Base-by-base conservation (phyloP, 2,888 invertebrate genomes). In the Chouioia cunea region DNA sequence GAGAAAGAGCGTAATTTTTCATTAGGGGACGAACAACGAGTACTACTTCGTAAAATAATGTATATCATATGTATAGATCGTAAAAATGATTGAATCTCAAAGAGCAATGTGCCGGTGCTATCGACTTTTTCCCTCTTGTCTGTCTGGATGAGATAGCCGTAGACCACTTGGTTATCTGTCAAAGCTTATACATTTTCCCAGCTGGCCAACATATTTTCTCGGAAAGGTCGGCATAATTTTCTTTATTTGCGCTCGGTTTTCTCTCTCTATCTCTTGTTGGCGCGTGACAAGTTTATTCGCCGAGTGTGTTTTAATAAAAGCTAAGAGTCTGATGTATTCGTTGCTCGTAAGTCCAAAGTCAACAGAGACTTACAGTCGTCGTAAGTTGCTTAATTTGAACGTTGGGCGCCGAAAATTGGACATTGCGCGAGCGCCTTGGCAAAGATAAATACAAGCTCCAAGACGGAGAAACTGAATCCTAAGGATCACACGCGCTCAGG, bases 41-140 rank as follows among this genome's bases (percentile, higher is more conserved):
- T n/a, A n/a, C n/a, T n/a, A n/a, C n/a, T n/a, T n/a, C 47, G 50
- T 12, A 27, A 54, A 48, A 27, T 43, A 20, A 36, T 52, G 15
- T 16, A 56, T 44, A 46, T 50, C 20, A 48, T 44, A 20, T 47
- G 16, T 18, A 10, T 12, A 67, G 66, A n/a, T 67, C 67, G 63
- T 67, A 70, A 70, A 70, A 73, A 66, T 67, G 73, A 73, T 73
- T 70, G 70, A 73, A 70, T 73, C 70, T 73, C 64, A 56, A 65
- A 65, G 65, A 56, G 64, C 16, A 23, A 43, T 15, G 16, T 27
- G 54, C 50, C 18, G 60, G 65, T 48, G 65, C 20, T 56, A 60
- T 60, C 60, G 36, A 60, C 22, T 54, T 65, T 62, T 60, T 50
- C 46, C 14, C n/a, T 36, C 36, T 36, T 12, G 36, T 36, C 36